Base-by-base conservation (phyloP, 2,797 vertebrate species). In the Hippoglossus hippoglossus region DNA sequence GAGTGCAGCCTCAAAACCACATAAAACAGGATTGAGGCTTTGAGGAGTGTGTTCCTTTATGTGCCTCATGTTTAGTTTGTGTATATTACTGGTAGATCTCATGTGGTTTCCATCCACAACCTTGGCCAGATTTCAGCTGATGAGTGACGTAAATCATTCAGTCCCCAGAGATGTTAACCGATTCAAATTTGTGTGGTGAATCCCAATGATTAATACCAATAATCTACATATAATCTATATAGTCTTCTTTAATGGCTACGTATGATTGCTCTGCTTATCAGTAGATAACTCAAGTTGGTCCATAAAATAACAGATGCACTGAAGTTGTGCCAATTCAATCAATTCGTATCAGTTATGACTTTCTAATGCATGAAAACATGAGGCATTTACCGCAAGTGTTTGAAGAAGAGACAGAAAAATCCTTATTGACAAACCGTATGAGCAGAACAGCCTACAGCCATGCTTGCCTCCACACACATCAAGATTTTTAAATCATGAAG, bases 1-100 rank as follows among this genome's bases (percentile, higher is more conserved):
- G 13, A 31, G 6, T 11, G 34, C 67, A 47, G 58, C 31, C 21
- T 28, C 31, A 55, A 70, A 71, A 61, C 19, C 44, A 56, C 19
- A 61, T 18, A 13, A 4, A 49, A 44, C 64, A 34, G 9, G 55
- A 15, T 5, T 22, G 2, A n/a, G 39, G 11, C 21, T 59, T 36
- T 67, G 11, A 44, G 49, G 8, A 46, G 13, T 16, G 6, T 54
- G 28, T 63, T 24, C 61, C 11, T n/a, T 26, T 58, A 25, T 31
- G 39, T n/a, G 16, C 11, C n/a, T 50, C 9, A 1, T 44, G 7
- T 34, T 6, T 10, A 19, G 19, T 10, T 15, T 63, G 46, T 41
- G 31, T 44, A 3, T 13, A 36, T 60, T 28, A 46, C 8, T 63
- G 55, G 12, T 34, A 26, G 2, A 24, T n/a, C 19, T 16, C 10